Percentiles rank a stretch among this genome's conserved stretches.
These are phyloP conservation scores for Acropora yongei DNA, from an alignment of 64 coral and sea anemone species.

Conservation along the genomic window DNA sequence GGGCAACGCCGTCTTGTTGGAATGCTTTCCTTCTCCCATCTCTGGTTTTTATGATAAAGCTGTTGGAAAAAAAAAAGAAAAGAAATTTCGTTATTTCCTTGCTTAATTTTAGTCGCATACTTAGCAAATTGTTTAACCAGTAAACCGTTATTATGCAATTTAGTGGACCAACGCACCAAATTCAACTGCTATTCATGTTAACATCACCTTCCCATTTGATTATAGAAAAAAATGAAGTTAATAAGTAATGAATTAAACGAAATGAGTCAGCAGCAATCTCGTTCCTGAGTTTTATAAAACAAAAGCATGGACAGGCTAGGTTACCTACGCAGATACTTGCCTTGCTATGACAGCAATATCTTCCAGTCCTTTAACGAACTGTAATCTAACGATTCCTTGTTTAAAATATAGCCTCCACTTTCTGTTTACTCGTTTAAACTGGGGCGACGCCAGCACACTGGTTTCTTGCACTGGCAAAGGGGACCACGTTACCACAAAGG, in stretches of 20 bases:
- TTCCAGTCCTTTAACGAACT: no score
- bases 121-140: no score
- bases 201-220: neutral
- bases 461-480: no score
- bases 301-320: neutral
- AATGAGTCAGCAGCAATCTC: neutral
- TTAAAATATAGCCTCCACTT: no score
- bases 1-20: neutral
- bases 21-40: neutral
- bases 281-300: neutral
- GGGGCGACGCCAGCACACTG: no score
- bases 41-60: neutral
- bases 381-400: no score
- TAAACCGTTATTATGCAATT: neutral
- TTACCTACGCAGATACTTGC: neutral
- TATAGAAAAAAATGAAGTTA: neutral
- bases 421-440: no score
- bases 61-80: neutral
- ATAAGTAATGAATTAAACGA: neutral
- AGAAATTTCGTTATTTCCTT: no score
- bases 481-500: no score
- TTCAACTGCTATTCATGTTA: neutral
- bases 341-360: neutral
- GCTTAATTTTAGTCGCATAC: no score
- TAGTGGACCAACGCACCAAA: neutral